phyloP scores from a whole-genome alignment of 2,888 invertebrate species.

The Andricus curvator region DNA sequence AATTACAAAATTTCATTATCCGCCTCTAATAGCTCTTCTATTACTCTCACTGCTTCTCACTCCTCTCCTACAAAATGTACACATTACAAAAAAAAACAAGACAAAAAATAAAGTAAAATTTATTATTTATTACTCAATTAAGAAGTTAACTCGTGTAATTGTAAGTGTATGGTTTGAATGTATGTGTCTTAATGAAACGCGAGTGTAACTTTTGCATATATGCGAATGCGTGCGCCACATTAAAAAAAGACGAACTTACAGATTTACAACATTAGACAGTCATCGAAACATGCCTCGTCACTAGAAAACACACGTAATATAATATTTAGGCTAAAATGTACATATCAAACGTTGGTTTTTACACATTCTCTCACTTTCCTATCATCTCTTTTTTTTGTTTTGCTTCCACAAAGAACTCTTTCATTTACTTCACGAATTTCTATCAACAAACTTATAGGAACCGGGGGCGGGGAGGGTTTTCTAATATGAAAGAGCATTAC shows the following conservation, averaged over 20 bases:
- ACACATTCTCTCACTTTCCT: conserved; percentile 19
- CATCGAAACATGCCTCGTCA: conserved; percentile 52
- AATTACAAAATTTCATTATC: conserved; percentile 54
- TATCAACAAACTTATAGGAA: conserved; percentile 47
- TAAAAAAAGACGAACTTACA: conserved; percentile 45
- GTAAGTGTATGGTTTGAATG: conserved; percentile 39
- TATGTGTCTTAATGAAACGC: conserved; percentile 45
- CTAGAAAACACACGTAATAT: conserved; percentile 56
- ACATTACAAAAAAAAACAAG: conserved; percentile 52
- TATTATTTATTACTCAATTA: conserved; percentile 38
- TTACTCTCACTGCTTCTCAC: conserved; percentile 47
- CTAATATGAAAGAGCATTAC: conserved; percentile 4
- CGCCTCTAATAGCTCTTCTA: conserved; percentile 45
- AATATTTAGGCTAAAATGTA: conserved; percentile 47
- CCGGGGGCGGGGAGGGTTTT: conserved; percentile 41
- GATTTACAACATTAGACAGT: conserved; percentile 45
- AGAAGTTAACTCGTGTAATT: conserved; percentile 44
- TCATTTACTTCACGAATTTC: conserved; percentile 38
- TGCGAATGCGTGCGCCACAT: conserved; percentile 39
- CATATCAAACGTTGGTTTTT: conserved; percentile 46
- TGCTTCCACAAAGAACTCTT: background rate
- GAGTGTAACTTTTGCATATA: conserved; percentile 44
- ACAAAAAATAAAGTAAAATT: conserved; percentile 40
- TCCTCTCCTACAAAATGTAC: conserved; percentile 55
- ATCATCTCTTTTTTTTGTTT: conserved; percentile 32